These are phyloP conservation scores for Protomyctophum bolini DNA, from an alignment of 2,113 vertebrate species.

Conservation along the genomic window DNA sequence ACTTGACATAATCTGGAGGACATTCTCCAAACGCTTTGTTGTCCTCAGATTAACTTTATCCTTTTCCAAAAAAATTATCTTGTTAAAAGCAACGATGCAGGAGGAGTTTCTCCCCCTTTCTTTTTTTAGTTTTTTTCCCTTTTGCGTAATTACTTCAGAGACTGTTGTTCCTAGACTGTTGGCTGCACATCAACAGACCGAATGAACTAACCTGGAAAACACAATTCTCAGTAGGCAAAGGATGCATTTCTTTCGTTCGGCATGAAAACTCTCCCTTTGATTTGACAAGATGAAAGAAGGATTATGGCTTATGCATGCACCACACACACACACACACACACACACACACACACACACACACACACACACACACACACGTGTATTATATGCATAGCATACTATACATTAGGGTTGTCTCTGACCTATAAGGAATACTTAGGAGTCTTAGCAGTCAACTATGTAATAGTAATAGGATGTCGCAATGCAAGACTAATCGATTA, in stretches of 20 bases:
- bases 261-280: not conserved
- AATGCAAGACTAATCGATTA: too few relatives aligned
- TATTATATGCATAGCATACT: too few relatives aligned
- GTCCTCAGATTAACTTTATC: conserved; percentile 39
- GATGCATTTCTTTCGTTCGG: not conserved
- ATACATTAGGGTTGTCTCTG: too few relatives aligned
- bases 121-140: conserved; percentile 11
- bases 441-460: too few relatives aligned
- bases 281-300: not conserved
- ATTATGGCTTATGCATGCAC: too few relatives aligned
- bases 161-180: conserved; percentile 30
- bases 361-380: too few relatives aligned
- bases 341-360: too few relatives aligned
- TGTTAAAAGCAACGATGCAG: conserved; percentile 39
- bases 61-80: conserved; percentile 34
- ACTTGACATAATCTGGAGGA: conserved; percentile 19
- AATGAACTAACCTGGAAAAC: conserved; percentile 31
- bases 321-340: too few relatives aligned
- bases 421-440: too few relatives aligned
- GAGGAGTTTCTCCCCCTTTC: not conserved
- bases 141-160: conserved; percentile 21
- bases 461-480: too few relatives aligned
- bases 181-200: conserved; percentile 23
- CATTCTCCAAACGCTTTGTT: conserved; percentile 31
- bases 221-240: conserved; percentile 5